Evolutionary conservation across 92 coral and sea anemone species (phyloP), one percentile per base, ranked within the genome.

Genomic region (Pocillopora grandis): DNA sequence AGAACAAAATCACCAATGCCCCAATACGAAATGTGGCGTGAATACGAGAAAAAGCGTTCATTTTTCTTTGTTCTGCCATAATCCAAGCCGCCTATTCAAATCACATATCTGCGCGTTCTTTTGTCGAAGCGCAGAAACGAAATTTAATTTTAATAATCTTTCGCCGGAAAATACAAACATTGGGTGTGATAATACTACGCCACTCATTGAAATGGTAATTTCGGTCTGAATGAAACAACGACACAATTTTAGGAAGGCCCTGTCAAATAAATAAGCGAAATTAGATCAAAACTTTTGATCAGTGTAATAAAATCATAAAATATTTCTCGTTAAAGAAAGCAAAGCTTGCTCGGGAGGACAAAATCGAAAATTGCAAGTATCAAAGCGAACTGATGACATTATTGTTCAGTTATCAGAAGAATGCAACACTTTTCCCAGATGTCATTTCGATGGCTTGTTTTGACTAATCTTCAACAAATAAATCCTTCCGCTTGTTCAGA

Each of bases 101-200:
- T 72, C 77, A 33, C 77, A 48, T 18, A 58, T 19, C 37, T 12
- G 16, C 60, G 68, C 56, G 8, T 36, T 37, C 69, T 68, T 81
- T 35, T 36, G 23, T 71, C 64, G 66, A 21, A 74, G 78, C 63
- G 48, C 73, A 49, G 42, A 81, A 71, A 71, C 15, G 56, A 58
- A 81, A 81, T 71, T 58, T 36, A 58, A 84, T 75, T 89, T 89
- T 85, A 85, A 89, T 85, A 77, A 80, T 83, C 89, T 85, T 85
- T 72, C 31, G 71, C 87, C 87, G 82, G 82, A 87, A 70, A 86
- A 80, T 75, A 77, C 92, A 90, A 86, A 90, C 90, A 86, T 10
- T 20, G 90, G 87, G 92, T 82, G 92, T 81, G 88, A 81, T 27
- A 89, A 71, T 80, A 62, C 62, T 77, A 85, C 79, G 78, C 60